These are phyloP conservation scores for Pycnonotus jocosus DNA, from an alignment of 2,113 vertebrate genomes.

Conservation along the genomic window DNA sequence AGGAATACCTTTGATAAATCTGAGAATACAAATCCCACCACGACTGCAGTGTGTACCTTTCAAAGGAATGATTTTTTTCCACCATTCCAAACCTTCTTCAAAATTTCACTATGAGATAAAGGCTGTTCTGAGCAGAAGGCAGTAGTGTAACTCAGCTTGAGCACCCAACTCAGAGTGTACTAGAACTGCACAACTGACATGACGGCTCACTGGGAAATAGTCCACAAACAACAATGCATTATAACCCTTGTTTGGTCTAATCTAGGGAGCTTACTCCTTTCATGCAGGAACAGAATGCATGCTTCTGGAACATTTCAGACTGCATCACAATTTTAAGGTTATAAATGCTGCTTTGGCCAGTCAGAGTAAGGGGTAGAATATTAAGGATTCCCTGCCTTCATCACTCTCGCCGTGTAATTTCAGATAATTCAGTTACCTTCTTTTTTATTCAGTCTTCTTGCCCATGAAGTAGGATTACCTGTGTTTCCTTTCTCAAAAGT, in stretches of 20 bases:
- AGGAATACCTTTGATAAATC: neutral
- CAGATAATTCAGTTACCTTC: neutral
- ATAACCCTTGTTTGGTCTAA: neutral
- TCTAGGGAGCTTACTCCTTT: neutral
- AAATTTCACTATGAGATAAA: neutral
- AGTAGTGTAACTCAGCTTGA: neutral
- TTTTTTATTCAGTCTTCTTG: neutral
- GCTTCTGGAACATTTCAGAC: neutral
- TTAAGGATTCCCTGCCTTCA: neutral
- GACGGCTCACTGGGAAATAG: neutral
- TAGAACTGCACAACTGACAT: too few species aligned
- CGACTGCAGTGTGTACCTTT: neutral
- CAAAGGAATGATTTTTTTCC: neutral
- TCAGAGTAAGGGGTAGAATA: neutral
- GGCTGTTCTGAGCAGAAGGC: neutral
- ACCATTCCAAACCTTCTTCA: neutral
- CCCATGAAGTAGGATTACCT: neutral
- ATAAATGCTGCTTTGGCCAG: neutral
- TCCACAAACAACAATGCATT: neutral
- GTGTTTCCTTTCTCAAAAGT: neutral
- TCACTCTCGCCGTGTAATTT: neutral
- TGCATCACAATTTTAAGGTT: neutral
- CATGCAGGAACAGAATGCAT: neutral
- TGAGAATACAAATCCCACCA: neutral
- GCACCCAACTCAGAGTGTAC: neutral